These are phyloP conservation scores for Polyploca ridens DNA, from an alignment of 2,888 invertebrate species.

Conservation along the genomic window DNA sequence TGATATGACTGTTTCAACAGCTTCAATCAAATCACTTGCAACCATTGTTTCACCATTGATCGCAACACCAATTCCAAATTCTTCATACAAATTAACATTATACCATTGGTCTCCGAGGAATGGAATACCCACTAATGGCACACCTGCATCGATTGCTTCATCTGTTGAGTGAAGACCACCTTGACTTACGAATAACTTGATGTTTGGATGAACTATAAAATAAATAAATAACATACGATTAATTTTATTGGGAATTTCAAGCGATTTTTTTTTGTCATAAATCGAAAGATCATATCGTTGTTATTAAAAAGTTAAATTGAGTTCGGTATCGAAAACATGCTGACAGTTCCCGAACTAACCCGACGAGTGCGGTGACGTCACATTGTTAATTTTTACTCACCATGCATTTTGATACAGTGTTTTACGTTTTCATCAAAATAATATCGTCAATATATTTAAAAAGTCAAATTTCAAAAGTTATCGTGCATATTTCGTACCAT, in stretches of 20 bases:
- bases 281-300: no score
- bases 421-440: no score
- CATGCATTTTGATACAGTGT: no score
- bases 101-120: conserved; percentile 39
- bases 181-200: conserved; percentile 41
- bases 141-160: conserved; percentile 40
- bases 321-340: not conserved
- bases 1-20: not conserved
- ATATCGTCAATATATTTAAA: no score
- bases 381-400: no score
- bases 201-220: conserved; percentile 44
- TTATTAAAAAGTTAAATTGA: no score
- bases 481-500: no score
- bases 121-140: conserved; percentile 39
- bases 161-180: conserved; percentile 39
- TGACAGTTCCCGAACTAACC: no score
- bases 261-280: no score
- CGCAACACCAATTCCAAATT: conserved; percentile 20
- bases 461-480: no score
- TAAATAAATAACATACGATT: not conserved
- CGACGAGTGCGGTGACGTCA: no score
- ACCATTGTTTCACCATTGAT: not conserved
- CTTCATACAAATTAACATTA: conserved; percentile 32
- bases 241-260: no score
- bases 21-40: conserved; percentile 3